phyloP scores from a whole-genome alignment of 2,797 vertebrate genomes.

The Fratercula arctica region DNA sequence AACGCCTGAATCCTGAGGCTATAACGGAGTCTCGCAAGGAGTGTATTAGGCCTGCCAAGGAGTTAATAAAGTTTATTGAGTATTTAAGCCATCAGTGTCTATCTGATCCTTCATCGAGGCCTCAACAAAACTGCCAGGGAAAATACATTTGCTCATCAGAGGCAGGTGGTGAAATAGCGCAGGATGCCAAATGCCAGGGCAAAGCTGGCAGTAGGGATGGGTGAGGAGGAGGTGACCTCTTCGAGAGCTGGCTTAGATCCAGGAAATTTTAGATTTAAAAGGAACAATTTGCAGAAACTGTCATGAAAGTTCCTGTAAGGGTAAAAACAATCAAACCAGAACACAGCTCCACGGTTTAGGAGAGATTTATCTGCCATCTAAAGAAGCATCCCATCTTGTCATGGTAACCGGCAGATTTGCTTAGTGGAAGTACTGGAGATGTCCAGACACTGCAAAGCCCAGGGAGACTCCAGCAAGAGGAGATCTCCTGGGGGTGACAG shows the following conservation, averaged over 20 bases:
- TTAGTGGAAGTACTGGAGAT: neutral
- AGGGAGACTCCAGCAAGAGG: neutral
- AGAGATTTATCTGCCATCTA: neutral
- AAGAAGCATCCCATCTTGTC: neutral
- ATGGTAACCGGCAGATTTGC: neutral
- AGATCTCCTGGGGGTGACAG: neutral
- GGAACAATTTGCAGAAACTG: neutral
- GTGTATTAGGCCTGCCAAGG: neutral
- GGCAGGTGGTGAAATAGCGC: neutral
- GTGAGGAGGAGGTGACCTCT: neutral
- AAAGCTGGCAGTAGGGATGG: neutral
- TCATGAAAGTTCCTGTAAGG: neutral
- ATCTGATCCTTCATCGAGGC: slow-evolving; percentile 6
- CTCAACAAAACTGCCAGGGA: neutral
- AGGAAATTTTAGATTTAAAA: neutral
- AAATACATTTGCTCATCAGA: neutral
- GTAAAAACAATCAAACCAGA: neutral
- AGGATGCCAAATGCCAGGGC: neutral
- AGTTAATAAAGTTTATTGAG: slow-evolving; percentile 50
- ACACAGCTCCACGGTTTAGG: neutral
- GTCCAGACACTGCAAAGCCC: neutral
- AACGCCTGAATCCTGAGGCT: neutral
- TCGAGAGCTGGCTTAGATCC: neutral
- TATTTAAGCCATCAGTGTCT: neutral
- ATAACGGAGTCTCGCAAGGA: neutral